A percentile compares a stretch with the other conserved stretches of the same genome.
Evolutionary conservation across 1,140 invertebrate species (phyloP).

Genomic region (Ceratina calcarata): DNA sequence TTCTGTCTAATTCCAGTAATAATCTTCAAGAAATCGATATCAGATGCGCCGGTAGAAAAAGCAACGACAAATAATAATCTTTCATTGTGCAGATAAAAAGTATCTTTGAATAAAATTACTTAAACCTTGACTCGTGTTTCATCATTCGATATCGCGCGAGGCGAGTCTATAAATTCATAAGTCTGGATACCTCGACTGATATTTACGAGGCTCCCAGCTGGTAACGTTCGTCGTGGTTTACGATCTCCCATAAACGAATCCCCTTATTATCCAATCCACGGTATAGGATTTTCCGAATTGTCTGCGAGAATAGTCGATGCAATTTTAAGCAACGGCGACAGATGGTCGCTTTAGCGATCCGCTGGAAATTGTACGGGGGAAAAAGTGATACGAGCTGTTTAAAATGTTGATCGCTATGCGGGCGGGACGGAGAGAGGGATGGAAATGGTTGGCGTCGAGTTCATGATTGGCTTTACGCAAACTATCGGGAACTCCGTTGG

Average conservation of each 20-base stretch:
- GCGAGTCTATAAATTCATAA: conserved; percentile 54
- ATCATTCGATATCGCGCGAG: conserved; percentile 9
- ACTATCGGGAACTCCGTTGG: conserved; percentile 40
- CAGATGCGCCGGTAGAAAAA: not conserved
- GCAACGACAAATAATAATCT: not conserved
- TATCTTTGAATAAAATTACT: not conserved
- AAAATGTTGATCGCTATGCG: not conserved
- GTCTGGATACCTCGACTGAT: conserved; percentile 28
- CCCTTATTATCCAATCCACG: conserved; percentile 42
- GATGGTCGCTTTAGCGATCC: conserved; percentile 8
- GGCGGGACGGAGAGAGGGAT: not conserved
- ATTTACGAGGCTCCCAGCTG: conserved; percentile 52
- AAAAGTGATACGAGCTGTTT: conserved; percentile 5
- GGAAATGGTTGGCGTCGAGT: conserved; percentile 38
- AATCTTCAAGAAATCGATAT: not conserved
- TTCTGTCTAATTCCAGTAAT: conserved; percentile 1
- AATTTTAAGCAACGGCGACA: conserved; percentile 16
- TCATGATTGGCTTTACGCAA: conserved; percentile 52
- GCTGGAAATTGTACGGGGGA: not conserved
- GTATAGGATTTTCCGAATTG: conserved; percentile 2
- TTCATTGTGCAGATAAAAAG: too few relatives aligned
- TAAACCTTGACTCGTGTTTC: too few relatives aligned
- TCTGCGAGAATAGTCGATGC: not conserved
- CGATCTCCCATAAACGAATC: conserved; percentile 54
- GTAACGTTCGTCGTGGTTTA: conserved; percentile 46